These are phyloP conservation scores for Drosophila guanche DNA, from an alignment of 1,140 invertebrate species.

Conservation along the genomic window DNA sequence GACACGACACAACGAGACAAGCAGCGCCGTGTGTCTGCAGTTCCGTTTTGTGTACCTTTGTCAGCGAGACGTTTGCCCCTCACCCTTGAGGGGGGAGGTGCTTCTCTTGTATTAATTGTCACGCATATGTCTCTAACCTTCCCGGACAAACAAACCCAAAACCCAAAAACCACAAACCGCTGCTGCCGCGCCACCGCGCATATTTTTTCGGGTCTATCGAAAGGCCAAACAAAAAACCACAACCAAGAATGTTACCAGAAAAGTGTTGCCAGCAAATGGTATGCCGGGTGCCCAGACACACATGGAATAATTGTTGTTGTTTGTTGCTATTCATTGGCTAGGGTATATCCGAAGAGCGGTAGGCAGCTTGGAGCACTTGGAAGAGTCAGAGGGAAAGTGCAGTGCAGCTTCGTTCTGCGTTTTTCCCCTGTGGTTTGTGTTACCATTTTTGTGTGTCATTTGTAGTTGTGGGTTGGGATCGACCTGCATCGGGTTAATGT, in stretches of 20 bases:
- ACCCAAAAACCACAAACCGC: slow-evolving; percentile 32
- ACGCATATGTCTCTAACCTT: slow-evolving; percentile 77
- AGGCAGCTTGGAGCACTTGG: no score
- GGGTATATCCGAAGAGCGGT: neutral
- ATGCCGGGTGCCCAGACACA: slow-evolving; percentile 23
- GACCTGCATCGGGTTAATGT: slow-evolving; percentile 41
- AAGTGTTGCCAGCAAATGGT: slow-evolving; percentile 57
- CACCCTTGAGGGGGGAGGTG: slow-evolving; percentile 1
- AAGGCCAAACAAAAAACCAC: slow-evolving; percentile 67
- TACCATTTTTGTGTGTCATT: slow-evolving; percentile 79
- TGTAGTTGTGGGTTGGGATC: slow-evolving; percentile 32
- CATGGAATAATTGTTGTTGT: slow-evolving; percentile 51
- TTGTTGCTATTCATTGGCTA: slow-evolving; percentile 5
- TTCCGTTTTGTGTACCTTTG: slow-evolving; percentile 77
- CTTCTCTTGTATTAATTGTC: slow-evolving; percentile 78
- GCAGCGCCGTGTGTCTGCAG: slow-evolving; percentile 60
- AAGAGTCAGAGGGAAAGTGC: slow-evolving; percentile 17
- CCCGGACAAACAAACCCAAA: slow-evolving; percentile 31
- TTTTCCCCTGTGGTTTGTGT: slow-evolving; percentile 48
- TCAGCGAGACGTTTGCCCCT: slow-evolving; percentile 34
- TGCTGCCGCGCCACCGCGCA: slow-evolving; percentile 41
- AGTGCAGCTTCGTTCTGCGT: slow-evolving; percentile 22
- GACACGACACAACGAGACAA: slow-evolving; percentile 9
- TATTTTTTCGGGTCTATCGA: slow-evolving; percentile 75
- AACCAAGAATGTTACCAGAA: slow-evolving; percentile 75